Base-by-base conservation (phyloP, 1,140 invertebrate genomes). In the Ditylenchus dipsaci region DNA sequence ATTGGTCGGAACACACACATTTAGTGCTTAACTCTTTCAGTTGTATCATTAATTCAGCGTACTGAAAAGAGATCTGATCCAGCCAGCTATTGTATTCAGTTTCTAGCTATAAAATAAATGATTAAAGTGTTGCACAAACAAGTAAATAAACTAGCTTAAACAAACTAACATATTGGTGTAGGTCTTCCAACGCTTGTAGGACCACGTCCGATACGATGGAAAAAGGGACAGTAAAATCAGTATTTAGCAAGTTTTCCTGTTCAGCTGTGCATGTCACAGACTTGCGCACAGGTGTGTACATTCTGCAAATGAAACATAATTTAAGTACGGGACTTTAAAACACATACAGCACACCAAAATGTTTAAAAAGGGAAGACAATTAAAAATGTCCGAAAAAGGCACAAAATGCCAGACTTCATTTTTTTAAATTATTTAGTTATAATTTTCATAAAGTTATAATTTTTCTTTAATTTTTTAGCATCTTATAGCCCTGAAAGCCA, bases 261-360 rank as follows among this genome's bases (percentile, higher is more conserved):
- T 59, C 57, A 13, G 11, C 57, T 11, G 11, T 59, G 57, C 11
- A 59, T 11, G 57, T 13, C 11, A 30, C 11, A 21, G 23, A 59
- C 23, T 59, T 30, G 21, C 23, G 21, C 57, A 59, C 21, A 11
- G 57, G 11, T 11, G 11, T 11, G 23, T 59, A 59, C 57, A 59
- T 59, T 59, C 57, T 59, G 30, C 21, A 45, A 45, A 45, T 45
- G 43, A 45, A 45, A 45, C n/a, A 45, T 45, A n/a, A n/a, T n/a
- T n/a, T n/a, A n/a, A n/a, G n/a, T n/a, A n/a, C n/a, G n/a, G n/a
- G n/a, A n/a, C n/a, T n/a, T n/a, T n/a, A n/a, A n/a, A n/a, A n/a
- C n/a, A n/a, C n/a, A n/a, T n/a, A n/a, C n/a, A n/a, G n/a, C n/a
- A n/a, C n/a, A n/a, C n/a, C n/a, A n/a, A n/a, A n/a, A n/a, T n/a